phyloP scores from a whole-genome alignment of 2,113 vertebrate genomes.

The Petromus typicus region DNA sequence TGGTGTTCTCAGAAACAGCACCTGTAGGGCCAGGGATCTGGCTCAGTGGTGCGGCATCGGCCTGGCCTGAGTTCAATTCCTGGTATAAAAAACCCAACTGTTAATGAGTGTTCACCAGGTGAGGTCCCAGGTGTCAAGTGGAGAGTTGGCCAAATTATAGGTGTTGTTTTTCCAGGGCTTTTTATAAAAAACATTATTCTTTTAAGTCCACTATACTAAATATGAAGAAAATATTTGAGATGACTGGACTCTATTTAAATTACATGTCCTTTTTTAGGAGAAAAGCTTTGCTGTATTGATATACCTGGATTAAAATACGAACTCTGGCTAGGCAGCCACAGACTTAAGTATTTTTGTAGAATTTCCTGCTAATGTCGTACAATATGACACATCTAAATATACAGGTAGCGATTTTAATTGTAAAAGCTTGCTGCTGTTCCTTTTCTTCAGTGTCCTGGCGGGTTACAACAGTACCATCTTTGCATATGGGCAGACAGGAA shows the following conservation, averaged over 20 bases:
- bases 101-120: not conserved
- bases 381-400: not conserved
- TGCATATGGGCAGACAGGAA: conserved; percentile 98
- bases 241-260: not conserved
- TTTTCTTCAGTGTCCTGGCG: conserved; percentile 89
- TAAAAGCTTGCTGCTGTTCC: not conserved
- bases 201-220: not conserved
- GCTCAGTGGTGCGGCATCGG: too few species aligned
- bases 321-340: not conserved
- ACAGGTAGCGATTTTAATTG: not conserved
- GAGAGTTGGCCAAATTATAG: not conserved
- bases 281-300: not conserved
- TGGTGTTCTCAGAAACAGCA: not conserved
- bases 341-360: not conserved
- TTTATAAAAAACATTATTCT: not conserved
- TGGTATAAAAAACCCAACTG: too few species aligned
- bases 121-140: not conserved
- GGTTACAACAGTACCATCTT: conserved; percentile 98
- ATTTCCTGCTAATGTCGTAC: not conserved
- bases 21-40: too few species aligned
- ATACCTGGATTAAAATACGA: not conserved
- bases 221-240: not conserved
- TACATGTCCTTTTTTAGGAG: not conserved
- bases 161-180: not conserved
- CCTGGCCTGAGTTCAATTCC: too few species aligned